phyloP scores from a whole-genome alignment of 2,888 invertebrate genomes.

The Diplazon laetatorius region DNA sequence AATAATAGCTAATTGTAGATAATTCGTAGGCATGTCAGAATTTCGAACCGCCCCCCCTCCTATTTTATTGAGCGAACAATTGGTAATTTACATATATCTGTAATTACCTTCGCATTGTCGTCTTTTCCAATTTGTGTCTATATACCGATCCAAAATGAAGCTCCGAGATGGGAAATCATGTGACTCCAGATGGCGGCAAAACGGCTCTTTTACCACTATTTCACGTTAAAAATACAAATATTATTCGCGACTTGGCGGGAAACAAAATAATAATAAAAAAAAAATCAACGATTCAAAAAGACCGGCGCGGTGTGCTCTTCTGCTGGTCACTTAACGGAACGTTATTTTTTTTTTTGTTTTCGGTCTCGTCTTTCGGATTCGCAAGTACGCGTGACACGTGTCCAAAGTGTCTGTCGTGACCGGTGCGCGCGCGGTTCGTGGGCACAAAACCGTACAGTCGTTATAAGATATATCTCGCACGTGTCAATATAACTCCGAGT shows the following conservation, averaged over 20 bases:
- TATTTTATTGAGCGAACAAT: too few relatives aligned
- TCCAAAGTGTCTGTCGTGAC: constrained; percentile 52
- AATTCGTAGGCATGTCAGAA: too few relatives aligned
- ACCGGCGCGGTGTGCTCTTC: constrained; percentile 36
- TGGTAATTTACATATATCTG: too few relatives aligned
- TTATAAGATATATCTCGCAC: constrained; percentile 53
- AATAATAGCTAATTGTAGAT: too few relatives aligned
- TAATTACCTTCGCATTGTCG: too few relatives aligned
- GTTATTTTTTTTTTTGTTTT: constrained; percentile 57
- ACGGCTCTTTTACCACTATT: constrained; percentile 21
- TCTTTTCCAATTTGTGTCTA: too few relatives aligned
- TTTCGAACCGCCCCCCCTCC: too few relatives aligned
- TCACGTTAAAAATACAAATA: constrained; percentile 36
- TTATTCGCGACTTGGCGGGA: constrained; percentile 3
- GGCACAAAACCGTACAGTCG: constrained; percentile 8
- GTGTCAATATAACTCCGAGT: constrained; percentile 62
- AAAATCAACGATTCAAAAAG: constrained; percentile 55
- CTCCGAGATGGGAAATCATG: background rate
- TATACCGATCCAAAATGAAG: background rate
- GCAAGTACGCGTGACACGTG: constrained; percentile 56
- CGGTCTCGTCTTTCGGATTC: constrained; percentile 23
- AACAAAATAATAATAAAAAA: constrained; percentile 15
- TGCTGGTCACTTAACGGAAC: constrained; percentile 41
- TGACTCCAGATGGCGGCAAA: constrained; percentile 6
- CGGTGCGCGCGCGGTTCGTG: constrained; percentile 8